Base-by-base conservation (phyloP, 2,888 invertebrate species). In the Zonitis immaculata region DNA sequence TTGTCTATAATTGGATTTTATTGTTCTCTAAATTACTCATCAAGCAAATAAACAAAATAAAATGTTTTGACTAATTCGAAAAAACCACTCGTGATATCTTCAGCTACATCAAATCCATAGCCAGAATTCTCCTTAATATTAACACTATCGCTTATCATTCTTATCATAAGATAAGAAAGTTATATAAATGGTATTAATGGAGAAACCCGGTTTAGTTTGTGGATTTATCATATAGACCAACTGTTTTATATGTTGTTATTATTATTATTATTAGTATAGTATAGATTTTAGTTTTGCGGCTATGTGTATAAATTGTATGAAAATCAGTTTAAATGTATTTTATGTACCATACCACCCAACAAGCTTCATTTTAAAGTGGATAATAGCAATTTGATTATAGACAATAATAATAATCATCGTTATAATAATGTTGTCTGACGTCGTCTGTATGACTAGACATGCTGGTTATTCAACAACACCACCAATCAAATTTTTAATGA, bases 141-240 rank as follows among this genome's bases (percentile, higher is more conserved):
- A 26, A 9, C 28, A 22, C 27, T 22, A 27, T 46, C 30, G 35
- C 52, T 56, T 56, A 56, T 56, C 56, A 30, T 9, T 42, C 44
- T 56, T 56, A 56, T 56, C 56, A 25, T 26, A 16, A n/a, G 56
- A 56, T 56, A 56, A 56, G 51, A 44, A 56, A 43, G 43, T 52
- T 49, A 51, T 55, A 55, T 50, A 55, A 52, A 46, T 5, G 46
- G 26, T 27, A 32, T 30, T 27, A 32, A 25, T 49, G 22, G 35
- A 28, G 42, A 28, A 16, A 20, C 14, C 22, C 44, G 16, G 20
- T 32, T 49, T 52, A 49, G 52, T 56, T 39, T 46, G 49, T 56
- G 45, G 30, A 55, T 45, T 47, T 52, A 39, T 42, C 46, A 52
- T n/a, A n/a, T 44, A 44, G 42, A 25, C 26, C 11, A 18, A 39